Evolutionary conservation across 2,888 invertebrate species (phyloP).

Genomic region (Chouioia cunea): DNA sequence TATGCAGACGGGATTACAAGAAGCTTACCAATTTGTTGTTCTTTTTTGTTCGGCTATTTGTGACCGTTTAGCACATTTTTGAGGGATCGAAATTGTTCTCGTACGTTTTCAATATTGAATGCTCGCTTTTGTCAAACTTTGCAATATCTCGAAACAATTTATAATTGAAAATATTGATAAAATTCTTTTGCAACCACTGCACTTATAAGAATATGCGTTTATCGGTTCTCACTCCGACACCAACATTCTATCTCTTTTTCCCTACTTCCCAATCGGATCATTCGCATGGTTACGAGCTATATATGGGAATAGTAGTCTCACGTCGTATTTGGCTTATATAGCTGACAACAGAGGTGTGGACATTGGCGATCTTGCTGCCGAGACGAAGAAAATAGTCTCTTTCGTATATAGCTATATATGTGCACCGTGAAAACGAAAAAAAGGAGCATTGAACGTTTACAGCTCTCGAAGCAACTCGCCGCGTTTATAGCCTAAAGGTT

Average conservation of each 20-base stretch:
- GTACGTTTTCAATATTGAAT: too few species aligned
- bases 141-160: too few species aligned
- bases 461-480: slow-evolving; percentile 55
- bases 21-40: too few species aligned
- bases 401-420: too few species aligned
- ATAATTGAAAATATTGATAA: not conserved
- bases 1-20: not conserved
- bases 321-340: too few species aligned
- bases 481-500: slow-evolving; percentile 61
- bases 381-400: not conserved
- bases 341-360: slow-evolving; percentile 68
- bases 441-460: slow-evolving; percentile 32
- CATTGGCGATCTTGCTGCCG: slow-evolving; percentile 58
- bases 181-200: not conserved
- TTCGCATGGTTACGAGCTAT: slow-evolving; percentile 56
- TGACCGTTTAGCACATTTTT: not conserved
- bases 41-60: not conserved
- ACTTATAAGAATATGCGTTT: slow-evolving; percentile 2
- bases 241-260: slow-evolving; percentile 35
- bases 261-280: slow-evolving; percentile 19
- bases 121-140: too few species aligned
- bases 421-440: not conserved
- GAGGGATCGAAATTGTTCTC: too few species aligned
- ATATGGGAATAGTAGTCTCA: too few species aligned
- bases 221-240: slow-evolving; percentile 35